These are phyloP conservation scores for Drosophila pseudoobscura DNA, from an alignment of 1,140 invertebrate species.

Conservation along the genomic window DNA sequence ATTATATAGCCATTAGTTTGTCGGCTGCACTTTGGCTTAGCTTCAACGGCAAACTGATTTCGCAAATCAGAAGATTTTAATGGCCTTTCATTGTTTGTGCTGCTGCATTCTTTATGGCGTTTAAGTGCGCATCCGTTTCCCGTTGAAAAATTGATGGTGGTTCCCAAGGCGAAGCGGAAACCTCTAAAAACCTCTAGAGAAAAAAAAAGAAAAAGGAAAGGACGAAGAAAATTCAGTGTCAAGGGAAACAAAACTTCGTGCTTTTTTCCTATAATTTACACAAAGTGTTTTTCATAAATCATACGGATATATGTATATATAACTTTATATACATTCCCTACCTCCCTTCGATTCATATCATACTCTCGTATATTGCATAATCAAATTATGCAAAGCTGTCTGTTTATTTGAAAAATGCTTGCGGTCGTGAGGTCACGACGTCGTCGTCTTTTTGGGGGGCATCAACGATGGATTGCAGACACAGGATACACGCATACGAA, in stretches of 20 bases:
- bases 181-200: background rate
- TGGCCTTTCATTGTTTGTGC: slow-evolving; percentile 25
- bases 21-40: slow-evolving; percentile 2
- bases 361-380: slow-evolving; percentile 13
- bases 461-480: background rate
- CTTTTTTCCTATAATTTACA: slow-evolving; percentile 1
- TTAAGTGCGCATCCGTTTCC: slow-evolving; percentile 23
- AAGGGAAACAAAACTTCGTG: background rate
- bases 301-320: background rate
- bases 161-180: background rate
- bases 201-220: background rate
- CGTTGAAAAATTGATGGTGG: slow-evolving; percentile 11
- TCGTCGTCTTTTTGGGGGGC: no score
- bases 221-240: background rate
- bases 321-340: no score
- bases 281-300: slow-evolving; percentile 5
- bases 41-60: slow-evolving; percentile 5
- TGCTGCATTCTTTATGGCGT: slow-evolving; percentile 18
- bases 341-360: background rate
- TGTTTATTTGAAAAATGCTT: slow-evolving; percentile 32
- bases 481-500: no score
- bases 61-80: slow-evolving; percentile 17
- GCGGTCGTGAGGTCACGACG: slow-evolving; percentile 5
- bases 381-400: slow-evolving; percentile 43
- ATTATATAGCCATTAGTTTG: slow-evolving; percentile 21